Conservation (phyloP, 1,140 invertebrate species). For the Cyrtorhinus lividipennis region DNA sequence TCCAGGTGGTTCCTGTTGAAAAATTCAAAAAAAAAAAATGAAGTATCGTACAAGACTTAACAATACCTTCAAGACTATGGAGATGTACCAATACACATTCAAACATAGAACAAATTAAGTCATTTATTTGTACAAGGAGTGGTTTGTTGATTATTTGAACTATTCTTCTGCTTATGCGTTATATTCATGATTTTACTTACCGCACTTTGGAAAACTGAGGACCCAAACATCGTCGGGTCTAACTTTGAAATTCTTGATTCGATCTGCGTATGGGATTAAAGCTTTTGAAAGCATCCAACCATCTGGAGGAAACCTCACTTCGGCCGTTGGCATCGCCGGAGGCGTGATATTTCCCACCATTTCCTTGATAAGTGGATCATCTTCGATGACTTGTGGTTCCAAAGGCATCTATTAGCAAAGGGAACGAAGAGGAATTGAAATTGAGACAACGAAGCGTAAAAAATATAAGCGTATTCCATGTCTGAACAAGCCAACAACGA, state of each 20-base stretch:
- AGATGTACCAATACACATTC: no score
- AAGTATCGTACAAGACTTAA: neutral
- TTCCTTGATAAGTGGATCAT: neutral
- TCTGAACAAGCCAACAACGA: no score
- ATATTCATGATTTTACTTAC: constrained; percentile 24
- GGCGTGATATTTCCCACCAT: neutral
- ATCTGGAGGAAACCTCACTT: constrained; percentile 12
- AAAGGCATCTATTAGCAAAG: neutral
- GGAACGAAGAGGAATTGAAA: no score
- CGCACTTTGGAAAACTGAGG: constrained; percentile 30
- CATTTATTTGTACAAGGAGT: no score
- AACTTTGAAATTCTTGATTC: constrained; percentile 23
- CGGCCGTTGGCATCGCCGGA: constrained; percentile 13
- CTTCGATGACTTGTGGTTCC: neutral
- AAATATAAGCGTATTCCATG: no score
- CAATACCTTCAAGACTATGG: neutral
- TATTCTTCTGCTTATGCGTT: no score
- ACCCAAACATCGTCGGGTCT: constrained; percentile 28
- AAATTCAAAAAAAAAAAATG: neutral
- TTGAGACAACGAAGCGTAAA: no score
- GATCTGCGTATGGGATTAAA: constrained; percentile 13
- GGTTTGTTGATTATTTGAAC: no score
- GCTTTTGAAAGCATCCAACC: constrained; percentile 16
- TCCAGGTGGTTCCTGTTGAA: constrained; percentile 33
- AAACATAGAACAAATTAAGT: no score